Base-by-base conservation (phyloP, 2,797 vertebrate species). In the Xerus rutilus region DNA sequence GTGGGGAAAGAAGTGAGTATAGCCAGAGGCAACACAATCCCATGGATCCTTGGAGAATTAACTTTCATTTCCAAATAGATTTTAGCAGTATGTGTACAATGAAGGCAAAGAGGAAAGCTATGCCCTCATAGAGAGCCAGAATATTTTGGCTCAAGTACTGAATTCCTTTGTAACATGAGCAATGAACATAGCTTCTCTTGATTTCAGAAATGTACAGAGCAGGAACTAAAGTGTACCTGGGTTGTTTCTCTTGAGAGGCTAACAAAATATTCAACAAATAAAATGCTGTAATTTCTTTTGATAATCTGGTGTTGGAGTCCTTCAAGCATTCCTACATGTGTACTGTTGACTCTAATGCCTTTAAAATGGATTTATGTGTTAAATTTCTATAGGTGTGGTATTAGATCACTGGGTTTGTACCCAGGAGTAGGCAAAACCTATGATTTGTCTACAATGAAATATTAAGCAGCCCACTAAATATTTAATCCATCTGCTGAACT, bases 391-490 rank as follows among this genome's bases (percentile, higher is more conserved):
- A 32, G 35, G 57, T 95, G 43, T 49, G 69, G 62, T 92, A 91
- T 92, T 89, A 94, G 96, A 84, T 67, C 87, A 74, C 49, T 96
- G 47, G 84, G 98, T 97, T 97, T 97, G 90, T 97, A 96, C 91
- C 64, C 74, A 93, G 72, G 57, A 35, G 93, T 95, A 89, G 92
- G 74, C 84, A 93, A 94, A 98, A 93, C 96, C 92, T 94, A 90
- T 96, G 97, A 94, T 98, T 98, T 98, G 94, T 97, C 96, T 97
- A 95, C 97, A 87, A 98, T 98, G 97, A 98, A 98, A 98, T 98
- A 98, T 98, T 98, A 97, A 98, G 96, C 90, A 97, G 0, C 59
- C 20, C 18, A 25, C 88, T 98, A 98, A 98, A 98, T 98, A 98
- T 98, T 98, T 98, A 98, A 98, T 98, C 98, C 85, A 72, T 86